Evolutionary conservation across 2,888 invertebrate species (phyloP).

Genomic region (Danaus chrysippus): DNA sequence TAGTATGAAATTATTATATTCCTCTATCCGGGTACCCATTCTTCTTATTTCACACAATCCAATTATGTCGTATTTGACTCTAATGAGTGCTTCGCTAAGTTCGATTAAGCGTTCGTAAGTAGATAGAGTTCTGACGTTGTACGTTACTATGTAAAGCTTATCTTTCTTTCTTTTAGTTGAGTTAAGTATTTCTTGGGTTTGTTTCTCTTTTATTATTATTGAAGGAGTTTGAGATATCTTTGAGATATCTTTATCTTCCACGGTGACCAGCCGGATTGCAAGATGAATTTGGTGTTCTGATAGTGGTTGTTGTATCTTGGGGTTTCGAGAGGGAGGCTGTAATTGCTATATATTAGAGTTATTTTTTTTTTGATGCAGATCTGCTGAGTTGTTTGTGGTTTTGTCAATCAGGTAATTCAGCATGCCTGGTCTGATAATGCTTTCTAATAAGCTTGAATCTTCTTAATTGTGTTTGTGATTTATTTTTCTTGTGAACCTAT

Average conservation of each 20-base stretch:
- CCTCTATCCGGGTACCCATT: neutral
- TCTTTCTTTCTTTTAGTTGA: neutral
- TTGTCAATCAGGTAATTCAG: constrained; percentile 13
- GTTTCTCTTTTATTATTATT: constrained; percentile 7
- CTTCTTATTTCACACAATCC: neutral
- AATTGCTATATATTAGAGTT: constrained; percentile 8
- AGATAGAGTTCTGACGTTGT: too few relatives aligned
- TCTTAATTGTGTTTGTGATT: constrained; percentile 14
- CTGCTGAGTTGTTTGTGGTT: constrained; percentile 7
- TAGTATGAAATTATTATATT: neutral
- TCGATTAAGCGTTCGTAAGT: neutral
- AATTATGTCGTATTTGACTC: too few relatives aligned
- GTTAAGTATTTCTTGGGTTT: neutral
- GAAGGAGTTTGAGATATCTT: neutral
- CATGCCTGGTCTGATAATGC: constrained; percentile 16
- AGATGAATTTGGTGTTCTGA: constrained; percentile 4
- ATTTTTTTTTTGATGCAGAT: constrained; percentile 11
- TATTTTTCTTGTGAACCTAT: neutral
- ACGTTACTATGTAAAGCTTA: constrained; percentile 2
- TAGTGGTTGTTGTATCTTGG: constrained; percentile 1
- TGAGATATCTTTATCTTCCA: constrained; percentile 7
- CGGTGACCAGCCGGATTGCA: constrained; percentile 10
- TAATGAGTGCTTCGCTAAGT: neutral
- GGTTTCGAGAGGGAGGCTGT: neutral
- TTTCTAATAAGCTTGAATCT: constrained; percentile 19